Evolutionary conservation across 92 coral and sea anemone species (phyloP).

Genomic region (Pocillopora grandis): DNA sequence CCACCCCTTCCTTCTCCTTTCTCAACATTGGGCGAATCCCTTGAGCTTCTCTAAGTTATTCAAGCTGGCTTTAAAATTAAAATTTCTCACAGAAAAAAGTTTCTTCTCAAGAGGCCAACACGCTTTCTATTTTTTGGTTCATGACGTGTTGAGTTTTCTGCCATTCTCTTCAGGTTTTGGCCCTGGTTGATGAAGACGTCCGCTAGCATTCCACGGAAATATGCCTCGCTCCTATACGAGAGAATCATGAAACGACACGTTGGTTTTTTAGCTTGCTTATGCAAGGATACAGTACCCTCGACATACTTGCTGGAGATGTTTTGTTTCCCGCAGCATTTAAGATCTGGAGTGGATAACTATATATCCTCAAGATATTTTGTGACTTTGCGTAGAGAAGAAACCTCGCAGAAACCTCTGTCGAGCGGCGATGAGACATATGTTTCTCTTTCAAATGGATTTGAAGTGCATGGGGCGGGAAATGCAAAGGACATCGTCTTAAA

Average conservation of each 20-base stretch:
- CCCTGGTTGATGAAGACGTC: background rate
- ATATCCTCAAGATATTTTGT: background rate
- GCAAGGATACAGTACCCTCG: background rate
- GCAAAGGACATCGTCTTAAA: background rate
- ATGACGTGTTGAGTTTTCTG: no score
- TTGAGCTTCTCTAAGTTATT: no score
- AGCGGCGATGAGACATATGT: background rate
- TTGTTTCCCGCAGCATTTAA: background rate
- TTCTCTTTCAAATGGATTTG: background rate
- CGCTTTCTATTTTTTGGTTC: no score
- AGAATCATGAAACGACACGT: background rate
- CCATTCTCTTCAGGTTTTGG: background rate
- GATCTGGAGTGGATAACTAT: background rate
- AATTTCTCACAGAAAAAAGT: no score
- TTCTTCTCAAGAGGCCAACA: no score
- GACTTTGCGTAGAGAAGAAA: background rate
- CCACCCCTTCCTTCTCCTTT: no score
- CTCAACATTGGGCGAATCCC: no score
- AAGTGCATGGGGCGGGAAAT: background rate
- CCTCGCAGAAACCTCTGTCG: background rate
- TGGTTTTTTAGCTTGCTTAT: conserved; percentile 8
- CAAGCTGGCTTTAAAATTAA: no score
- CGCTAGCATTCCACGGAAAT: background rate
- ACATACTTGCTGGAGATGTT: background rate
- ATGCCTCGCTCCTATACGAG: background rate